These are phyloP conservation scores for Drosophila affinis DNA, from an alignment of 2,888 invertebrate genomes.

Conservation along the genomic window DNA sequence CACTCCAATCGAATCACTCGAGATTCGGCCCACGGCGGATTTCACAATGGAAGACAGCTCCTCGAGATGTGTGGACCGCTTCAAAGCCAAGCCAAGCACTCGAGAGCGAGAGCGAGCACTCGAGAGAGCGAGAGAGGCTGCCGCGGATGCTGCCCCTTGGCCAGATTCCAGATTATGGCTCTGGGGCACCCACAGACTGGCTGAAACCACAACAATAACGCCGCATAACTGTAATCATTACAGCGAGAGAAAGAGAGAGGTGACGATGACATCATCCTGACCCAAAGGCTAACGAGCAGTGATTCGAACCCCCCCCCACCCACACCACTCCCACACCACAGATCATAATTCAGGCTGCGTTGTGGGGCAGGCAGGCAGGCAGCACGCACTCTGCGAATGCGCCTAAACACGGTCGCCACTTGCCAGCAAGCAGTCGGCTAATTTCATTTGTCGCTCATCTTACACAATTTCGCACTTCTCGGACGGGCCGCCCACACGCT, in stretches of 20 bases:
- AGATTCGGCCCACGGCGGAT: constrained; percentile 70
- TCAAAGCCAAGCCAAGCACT: constrained; percentile 24
- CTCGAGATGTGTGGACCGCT: constrained; percentile 53
- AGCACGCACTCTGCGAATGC: too few relatives aligned
- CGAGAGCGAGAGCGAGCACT: constrained; percentile 21
- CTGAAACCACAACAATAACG: constrained; percentile 49
- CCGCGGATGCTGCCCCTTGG: constrained; percentile 25
- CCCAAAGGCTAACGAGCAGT: constrained; percentile 37
- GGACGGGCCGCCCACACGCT: constrained; percentile 67
- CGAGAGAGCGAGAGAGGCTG: constrained; percentile 28
- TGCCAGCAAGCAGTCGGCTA: constrained; percentile 51
- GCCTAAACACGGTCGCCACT: constrained; percentile 1
- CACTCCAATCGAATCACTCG: constrained; percentile 42
- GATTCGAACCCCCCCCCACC: constrained; percentile 34
- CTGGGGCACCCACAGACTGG: constrained; percentile 57
- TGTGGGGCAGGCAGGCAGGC: too few relatives aligned
- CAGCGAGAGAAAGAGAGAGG: constrained; percentile 36
- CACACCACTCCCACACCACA: constrained; percentile 23
- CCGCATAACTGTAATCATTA: constrained; percentile 78
- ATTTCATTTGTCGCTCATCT: constrained; percentile 65
- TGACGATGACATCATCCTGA: constrained; percentile 66
- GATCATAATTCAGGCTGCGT: constrained; percentile 37
- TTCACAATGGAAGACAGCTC: constrained; percentile 56
- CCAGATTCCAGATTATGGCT: constrained; percentile 34
- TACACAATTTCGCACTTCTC: constrained; percentile 74